phyloP scores from a whole-genome alignment of 1,140 invertebrate species.

The Microvelia longipes region DNA sequence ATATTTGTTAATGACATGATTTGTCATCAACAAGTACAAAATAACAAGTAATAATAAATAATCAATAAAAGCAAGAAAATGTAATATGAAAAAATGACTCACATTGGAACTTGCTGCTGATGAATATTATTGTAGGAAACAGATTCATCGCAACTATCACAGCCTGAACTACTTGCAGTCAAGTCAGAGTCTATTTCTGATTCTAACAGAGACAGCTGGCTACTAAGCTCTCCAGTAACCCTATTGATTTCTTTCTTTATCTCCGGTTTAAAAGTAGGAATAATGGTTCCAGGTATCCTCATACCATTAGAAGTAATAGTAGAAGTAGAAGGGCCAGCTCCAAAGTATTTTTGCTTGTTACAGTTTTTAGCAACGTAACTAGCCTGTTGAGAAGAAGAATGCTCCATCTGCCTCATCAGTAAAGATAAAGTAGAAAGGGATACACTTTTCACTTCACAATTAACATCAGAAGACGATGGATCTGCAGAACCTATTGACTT shows the following conservation, averaged over 20 bases:
- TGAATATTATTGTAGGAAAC: constrained; percentile 62
- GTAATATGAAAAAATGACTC: too few relatives aligned
- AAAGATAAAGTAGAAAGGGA: constrained; percentile 32
- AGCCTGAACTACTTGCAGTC: constrained; percentile 81
- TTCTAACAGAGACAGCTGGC: constrained; percentile 53
- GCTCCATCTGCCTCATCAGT: constrained; percentile 37
- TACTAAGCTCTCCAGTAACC: constrained; percentile 48
- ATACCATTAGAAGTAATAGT: constrained; percentile 23
- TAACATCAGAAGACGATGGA: neutral
- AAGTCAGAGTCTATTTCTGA: constrained; percentile 74
- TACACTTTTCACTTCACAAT: constrained; percentile 10
- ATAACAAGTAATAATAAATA: too few relatives aligned
- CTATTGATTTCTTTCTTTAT: constrained; percentile 40
- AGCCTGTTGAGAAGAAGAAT: constrained; percentile 28
- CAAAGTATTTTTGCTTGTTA: constrained; percentile 36
- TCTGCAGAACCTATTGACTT: constrained; percentile 1
- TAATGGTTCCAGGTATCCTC: constrained; percentile 31
- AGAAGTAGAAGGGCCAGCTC: constrained; percentile 40
- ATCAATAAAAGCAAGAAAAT: too few relatives aligned
- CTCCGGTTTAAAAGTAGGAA: constrained; percentile 31
- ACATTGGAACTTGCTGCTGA: constrained; percentile 46
- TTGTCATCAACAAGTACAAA: too few relatives aligned
- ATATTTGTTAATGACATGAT: too few relatives aligned
- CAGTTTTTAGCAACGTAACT: constrained; percentile 11
- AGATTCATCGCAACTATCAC: constrained; percentile 83